Conservation (phyloP, 1,140 invertebrate species). For the Nilaparvata lugens region DNA sequence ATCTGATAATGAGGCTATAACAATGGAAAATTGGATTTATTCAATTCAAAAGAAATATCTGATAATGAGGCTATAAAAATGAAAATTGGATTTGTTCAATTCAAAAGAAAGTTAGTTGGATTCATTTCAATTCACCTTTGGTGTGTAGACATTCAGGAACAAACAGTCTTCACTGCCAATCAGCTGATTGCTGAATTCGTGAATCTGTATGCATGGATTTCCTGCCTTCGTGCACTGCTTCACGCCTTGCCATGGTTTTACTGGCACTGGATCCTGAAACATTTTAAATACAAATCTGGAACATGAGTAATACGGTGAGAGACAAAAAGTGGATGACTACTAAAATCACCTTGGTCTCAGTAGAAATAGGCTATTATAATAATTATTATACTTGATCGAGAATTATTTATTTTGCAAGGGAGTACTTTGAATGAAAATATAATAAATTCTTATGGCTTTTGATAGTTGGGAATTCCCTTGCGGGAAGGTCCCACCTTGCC, state of each 20-base stretch:
- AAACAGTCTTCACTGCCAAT: constrained; percentile 45
- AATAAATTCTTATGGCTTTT: too few species aligned
- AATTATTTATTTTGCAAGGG: not conserved
- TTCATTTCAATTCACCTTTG: constrained; percentile 31
- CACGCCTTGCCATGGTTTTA: not conserved
- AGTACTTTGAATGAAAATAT: not conserved
- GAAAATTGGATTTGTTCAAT: too few species aligned
- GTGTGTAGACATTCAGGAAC: constrained; percentile 50
- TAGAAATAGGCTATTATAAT: not conserved
- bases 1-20: too few species aligned
- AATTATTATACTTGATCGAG: not conserved
- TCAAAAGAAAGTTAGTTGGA: too few species aligned
- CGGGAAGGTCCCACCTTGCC: too few species aligned
- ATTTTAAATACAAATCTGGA: not conserved
- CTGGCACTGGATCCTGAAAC: not conserved
- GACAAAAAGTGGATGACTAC: not conserved
- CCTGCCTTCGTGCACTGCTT: not conserved
- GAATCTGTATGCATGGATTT: constrained; percentile 19
- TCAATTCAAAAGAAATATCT: too few species aligned
- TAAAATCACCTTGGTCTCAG: not conserved
- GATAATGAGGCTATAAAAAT: too few species aligned
- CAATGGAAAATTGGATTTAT: too few species aligned
- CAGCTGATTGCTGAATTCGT: not conserved
- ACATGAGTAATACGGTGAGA: not conserved
- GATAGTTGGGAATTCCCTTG: too few species aligned